These are phyloP conservation scores for Colaptes auratus DNA, from an alignment of 2,113 vertebrate genomes.

Conservation along the genomic window DNA sequence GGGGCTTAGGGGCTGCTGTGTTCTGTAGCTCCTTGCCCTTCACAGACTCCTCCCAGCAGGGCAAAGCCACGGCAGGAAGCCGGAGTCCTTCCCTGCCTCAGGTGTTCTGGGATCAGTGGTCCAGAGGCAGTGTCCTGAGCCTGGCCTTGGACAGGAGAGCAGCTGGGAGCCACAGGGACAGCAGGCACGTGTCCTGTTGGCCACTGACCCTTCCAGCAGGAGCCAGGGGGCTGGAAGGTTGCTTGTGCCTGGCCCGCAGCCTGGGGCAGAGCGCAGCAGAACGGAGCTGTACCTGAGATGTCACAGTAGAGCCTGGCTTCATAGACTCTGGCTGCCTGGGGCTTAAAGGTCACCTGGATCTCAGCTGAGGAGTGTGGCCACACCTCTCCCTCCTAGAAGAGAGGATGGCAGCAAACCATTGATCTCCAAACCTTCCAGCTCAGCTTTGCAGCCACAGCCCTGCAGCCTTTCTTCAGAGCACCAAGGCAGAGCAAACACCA, in stretches of 20 bases:
- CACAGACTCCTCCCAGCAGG: not conserved
- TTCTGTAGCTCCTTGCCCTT: not conserved
- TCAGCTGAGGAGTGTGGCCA: conserved; percentile 81
- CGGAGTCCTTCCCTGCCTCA: not conserved
- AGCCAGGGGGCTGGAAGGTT: not conserved
- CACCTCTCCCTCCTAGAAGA: conserved; percentile 83
- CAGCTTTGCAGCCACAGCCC: not conserved
- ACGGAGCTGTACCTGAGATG: conserved; percentile 80
- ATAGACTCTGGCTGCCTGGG: conserved; percentile 79
- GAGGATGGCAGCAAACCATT: conserved; percentile 18
- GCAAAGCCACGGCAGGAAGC: not conserved
- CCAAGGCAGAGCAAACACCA: not conserved
- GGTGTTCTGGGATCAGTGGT: not conserved
- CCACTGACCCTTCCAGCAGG: not conserved
- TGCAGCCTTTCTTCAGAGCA: not conserved
- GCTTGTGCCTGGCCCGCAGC: not conserved
- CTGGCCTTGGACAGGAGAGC: too few species aligned
- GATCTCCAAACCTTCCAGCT: not conserved
- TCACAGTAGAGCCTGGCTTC: conserved; percentile 83
- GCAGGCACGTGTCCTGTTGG: not conserved
- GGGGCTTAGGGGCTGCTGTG: not conserved
- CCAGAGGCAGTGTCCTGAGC: not conserved
- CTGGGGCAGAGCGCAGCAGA: not conserved
- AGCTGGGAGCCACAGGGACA: not conserved
- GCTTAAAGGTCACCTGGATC: conserved; percentile 83